Evolutionary conservation across 1,140 invertebrate genomes (phyloP), one percentile per base, ranked within the genome.

Genomic region (Scaptomyza montana): DNA sequence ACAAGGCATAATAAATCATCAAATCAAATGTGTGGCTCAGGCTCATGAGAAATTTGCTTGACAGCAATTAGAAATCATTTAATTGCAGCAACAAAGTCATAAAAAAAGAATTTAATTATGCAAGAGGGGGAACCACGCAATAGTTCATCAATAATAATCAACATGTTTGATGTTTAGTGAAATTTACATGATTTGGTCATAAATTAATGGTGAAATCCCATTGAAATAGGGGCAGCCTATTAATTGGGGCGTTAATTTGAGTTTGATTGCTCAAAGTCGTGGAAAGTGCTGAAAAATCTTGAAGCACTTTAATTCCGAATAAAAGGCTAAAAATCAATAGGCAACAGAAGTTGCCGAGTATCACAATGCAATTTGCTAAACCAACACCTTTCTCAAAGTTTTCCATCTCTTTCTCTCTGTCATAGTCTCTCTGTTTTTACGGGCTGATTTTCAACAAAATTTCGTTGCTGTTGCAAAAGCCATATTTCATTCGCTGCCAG

Each of bases 401-500:
- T 19, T 30, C 36, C 12, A 47, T 8, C 28, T 45, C n/a, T 2
- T 36, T 10, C n/a, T 9, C 19, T 1, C 55, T 5, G n/a, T n/a
- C 5, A 9, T 10, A 36, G 10, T 46, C 9, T 46, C 21, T 46
- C 13, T 60, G 56, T 47, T 46, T 49, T 62, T 49, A n/a, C 67
- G 74, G 62, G 30, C 41, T 77, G 75, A 72, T 75, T 81, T 86
- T 85, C 57, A 64, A 61, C 72, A 67, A 70, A 67, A 68, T 78
- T 66, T 63, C 54, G 65, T 71, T 56, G 59, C 46, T 46, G 55
- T 65, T 62, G 46, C 30, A 81, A 82, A 71, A 82, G 73, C 79
- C 84, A 87, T 87, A 87, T 89, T 89, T 87, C 82, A 89, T 87
- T 84, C 84, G 79, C 69, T 87, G 84, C 79, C 82, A 89, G 78